Percentiles rank a stretch among this genome's conserved stretches.
Conservation (phyloP, 2,113 vertebrate species). For the Apaloderma vittatum region DNA sequence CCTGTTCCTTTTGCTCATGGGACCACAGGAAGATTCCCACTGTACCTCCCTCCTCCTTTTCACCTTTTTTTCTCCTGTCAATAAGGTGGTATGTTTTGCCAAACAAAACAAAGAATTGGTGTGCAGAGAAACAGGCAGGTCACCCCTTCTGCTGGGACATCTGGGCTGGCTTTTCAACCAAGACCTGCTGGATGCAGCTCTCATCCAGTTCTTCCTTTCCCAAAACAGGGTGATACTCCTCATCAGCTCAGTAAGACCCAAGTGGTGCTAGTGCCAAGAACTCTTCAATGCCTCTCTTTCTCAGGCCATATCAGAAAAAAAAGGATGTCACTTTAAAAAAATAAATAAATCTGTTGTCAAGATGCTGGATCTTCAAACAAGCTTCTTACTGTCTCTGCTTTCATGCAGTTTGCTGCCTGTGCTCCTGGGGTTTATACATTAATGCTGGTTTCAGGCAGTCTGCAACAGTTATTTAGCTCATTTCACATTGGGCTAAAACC, state of each 20-base stretch:
- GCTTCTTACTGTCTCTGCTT: neutral
- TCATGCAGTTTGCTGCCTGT: neutral
- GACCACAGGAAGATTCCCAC: neutral
- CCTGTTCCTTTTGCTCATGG: neutral
- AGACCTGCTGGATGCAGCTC: neutral
- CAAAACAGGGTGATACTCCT: neutral
- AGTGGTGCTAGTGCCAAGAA: neutral
- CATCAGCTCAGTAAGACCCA: neutral
- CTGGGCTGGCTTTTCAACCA: neutral
- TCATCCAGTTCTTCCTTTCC: neutral
- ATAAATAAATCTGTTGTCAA: neutral
- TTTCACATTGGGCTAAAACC: neutral
- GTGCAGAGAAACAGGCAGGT: neutral
- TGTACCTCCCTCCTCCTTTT: neutral
- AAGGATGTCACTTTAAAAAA: neutral
- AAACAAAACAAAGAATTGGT: neutral
- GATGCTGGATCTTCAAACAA: neutral
- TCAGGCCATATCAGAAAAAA: neutral
- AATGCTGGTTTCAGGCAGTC: neutral
- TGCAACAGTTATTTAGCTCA: neutral
- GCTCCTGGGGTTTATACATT: neutral
- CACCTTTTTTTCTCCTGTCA: neutral
- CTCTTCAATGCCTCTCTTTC: neutral
- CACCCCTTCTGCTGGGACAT: neutral
- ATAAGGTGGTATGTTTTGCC: neutral